phyloP scores from a whole-genome alignment of 2,888 invertebrate species.

The Pterobdella sp. region DNA sequence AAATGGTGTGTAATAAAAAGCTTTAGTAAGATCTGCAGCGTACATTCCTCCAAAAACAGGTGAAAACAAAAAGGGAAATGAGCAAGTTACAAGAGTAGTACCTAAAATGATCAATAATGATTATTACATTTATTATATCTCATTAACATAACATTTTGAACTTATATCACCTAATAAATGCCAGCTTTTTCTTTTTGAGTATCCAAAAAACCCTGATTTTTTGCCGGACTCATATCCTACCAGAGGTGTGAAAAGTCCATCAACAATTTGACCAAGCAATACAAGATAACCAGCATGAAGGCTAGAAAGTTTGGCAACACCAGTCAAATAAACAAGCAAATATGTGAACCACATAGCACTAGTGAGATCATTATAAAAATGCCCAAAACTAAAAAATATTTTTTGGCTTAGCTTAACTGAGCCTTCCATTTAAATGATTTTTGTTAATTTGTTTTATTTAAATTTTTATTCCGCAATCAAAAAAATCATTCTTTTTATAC shows the following conservation, averaged over 20 bases:
- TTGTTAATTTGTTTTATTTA: background rate
- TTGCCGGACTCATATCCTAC: constrained; percentile 76
- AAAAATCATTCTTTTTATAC: no score
- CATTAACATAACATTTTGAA: background rate
- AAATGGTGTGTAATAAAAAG: constrained; percentile 54
- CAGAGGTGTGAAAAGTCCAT: constrained; percentile 77
- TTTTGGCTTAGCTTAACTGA: constrained; percentile 16
- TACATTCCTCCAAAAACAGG: constrained; percentile 62
- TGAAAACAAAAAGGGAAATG: constrained; percentile 81
- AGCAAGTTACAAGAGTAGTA: constrained; percentile 61
- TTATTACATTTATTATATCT: background rate
- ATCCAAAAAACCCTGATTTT: constrained; percentile 57
- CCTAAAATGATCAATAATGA: constrained; percentile 56
- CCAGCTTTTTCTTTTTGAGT: constrained; percentile 79
- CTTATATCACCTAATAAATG: constrained; percentile 67
- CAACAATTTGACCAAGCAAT: constrained; percentile 71
- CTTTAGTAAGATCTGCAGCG: constrained; percentile 55
- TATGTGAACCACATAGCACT: constrained; percentile 92
- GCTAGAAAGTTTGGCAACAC: constrained; percentile 44
- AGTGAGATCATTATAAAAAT: constrained; percentile 81
- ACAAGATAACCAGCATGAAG: constrained; percentile 50
- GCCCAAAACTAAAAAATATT: constrained; percentile 62
- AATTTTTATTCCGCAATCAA: background rate
- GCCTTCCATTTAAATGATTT: background rate
- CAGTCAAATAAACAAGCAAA: constrained; percentile 69